Evolutionary conservation across 35 echinoderm and acorn worm species (phyloP), one percentile per base, ranked within the genome.

Genomic region (Lytechinus variegatus): DNA sequence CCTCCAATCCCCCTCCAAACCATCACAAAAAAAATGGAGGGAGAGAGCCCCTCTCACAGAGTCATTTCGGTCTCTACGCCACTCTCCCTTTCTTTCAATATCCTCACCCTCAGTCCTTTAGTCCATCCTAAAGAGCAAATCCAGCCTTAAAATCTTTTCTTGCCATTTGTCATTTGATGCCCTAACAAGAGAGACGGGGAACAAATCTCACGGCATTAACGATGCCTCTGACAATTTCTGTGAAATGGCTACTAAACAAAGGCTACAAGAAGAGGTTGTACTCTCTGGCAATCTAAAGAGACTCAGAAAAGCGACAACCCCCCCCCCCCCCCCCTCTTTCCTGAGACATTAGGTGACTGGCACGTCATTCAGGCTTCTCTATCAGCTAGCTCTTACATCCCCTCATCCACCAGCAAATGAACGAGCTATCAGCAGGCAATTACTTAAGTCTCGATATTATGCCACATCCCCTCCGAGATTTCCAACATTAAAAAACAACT

Each of bases 371-470:
- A 11, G 88, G 16, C 92, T 3, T 19, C 57, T 54, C 27, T 93
- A 53, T 93, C 92, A 93, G 56, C 92, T 57, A 14, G 88, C 88
- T 90, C 54, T 93, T n/a, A 56, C 92, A 93, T 56, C 92, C 54
- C 92, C 92, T 93, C 92, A 93, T 93, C 92, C 92, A 54, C 92
- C 92, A 27, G 92, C 92, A 93, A 93, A 93, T 93, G 92, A 93
- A 93, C 53, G 92, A 93, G 92, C 92, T 93, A 93, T 93, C 92
- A 93, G 54, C 92, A 54, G 54, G 92, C 92, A 93, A 93, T 93
- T 93, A 93, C 92, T 93, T 93, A 93, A 93, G 92, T 93, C 92
- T 93, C 92, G 28, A 57, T 54, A 93, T 93, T 93, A 93, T 57
- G 54, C 92, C 92, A 57, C n/a, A 24, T 93, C 92, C 92, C 92